A percentile compares a stretch with the other conserved stretches of the same genome.
Conservation (phyloP, 2,113 vertebrate species). For the Chrysemys picta region DNA sequence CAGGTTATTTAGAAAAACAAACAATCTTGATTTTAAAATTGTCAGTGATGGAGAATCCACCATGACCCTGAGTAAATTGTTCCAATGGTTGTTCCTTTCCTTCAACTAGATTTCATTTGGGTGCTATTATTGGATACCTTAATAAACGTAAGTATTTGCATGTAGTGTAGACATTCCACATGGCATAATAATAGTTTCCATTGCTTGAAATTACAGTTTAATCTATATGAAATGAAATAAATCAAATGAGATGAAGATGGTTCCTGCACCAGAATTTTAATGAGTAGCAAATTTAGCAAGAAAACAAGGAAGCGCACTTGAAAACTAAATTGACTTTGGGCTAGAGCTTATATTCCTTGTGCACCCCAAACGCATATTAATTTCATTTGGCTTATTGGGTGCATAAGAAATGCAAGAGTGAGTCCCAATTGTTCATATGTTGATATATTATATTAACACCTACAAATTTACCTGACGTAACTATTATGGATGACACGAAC, state of each 20-base stretch:
- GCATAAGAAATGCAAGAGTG: neutral
- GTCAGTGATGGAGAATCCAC: neutral
- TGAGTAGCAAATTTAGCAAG: slow-evolving; percentile 22
- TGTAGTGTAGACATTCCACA: neutral
- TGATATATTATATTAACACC: neutral
- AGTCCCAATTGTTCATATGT: neutral
- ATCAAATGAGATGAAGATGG: neutral
- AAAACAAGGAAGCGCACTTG: neutral
- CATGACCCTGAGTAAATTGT: neutral
- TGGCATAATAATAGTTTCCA: neutral
- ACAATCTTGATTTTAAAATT: neutral
- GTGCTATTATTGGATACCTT: neutral
- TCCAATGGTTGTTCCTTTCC: neutral
- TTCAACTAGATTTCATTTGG: neutral
- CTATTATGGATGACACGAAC: neutral
- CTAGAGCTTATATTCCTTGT: neutral
- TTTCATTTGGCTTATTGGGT: slow-evolving; percentile 9
- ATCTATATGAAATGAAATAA: neutral
- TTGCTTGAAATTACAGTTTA: neutral
- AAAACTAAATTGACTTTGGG: slow-evolving; percentile 10
- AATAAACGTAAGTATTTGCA: neutral
- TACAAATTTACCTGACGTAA: neutral
- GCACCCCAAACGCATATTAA: neutral
- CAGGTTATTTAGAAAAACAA: neutral
- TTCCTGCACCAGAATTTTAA: neutral